phyloP scores from a whole-genome alignment of 1,140 invertebrate species.

The Helicoverpa zea region DNA sequence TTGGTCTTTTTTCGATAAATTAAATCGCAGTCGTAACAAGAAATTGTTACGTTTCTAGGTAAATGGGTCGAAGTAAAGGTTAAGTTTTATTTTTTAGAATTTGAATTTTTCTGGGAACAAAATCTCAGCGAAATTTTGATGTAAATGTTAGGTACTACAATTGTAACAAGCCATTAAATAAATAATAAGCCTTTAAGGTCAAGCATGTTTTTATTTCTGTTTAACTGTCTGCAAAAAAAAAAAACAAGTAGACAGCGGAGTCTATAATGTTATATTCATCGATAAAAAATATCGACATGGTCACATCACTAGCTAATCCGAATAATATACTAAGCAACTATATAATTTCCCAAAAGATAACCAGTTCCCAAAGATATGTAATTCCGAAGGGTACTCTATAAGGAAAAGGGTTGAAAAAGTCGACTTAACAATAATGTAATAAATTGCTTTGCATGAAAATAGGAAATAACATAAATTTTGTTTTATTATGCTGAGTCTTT shows the following conservation, averaged over 20 bases:
- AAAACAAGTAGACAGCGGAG: no score
- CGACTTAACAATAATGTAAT: constrained; percentile 2
- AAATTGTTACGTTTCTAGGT: not conserved
- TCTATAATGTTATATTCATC: not conserved
- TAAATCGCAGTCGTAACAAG: constrained; percentile 11
- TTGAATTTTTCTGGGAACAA: no score
- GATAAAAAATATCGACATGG: not conserved
- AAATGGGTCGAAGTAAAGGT: not conserved
- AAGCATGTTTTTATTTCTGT: not conserved
- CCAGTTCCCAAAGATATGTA: not conserved
- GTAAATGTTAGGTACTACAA: no score
- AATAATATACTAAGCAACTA: constrained; percentile 10
- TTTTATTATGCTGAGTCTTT: not conserved
- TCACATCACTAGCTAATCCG: not conserved
- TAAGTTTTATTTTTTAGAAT: not conserved
- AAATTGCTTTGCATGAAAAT: constrained; percentile 12
- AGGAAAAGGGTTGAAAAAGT: constrained; percentile 11
- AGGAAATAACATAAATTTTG: constrained; percentile 13
- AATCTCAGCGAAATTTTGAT: no score
- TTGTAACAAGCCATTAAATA: no score
- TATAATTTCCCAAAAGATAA: constrained; percentile 13
- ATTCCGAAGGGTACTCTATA: constrained; percentile 5
- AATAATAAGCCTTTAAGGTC: not conserved
- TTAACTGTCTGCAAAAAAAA: no score
- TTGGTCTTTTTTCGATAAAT: constrained; percentile 32